Conservation (phyloP, 2,888 invertebrate genomes). For the Caenorhabditis imperialis region DNA sequence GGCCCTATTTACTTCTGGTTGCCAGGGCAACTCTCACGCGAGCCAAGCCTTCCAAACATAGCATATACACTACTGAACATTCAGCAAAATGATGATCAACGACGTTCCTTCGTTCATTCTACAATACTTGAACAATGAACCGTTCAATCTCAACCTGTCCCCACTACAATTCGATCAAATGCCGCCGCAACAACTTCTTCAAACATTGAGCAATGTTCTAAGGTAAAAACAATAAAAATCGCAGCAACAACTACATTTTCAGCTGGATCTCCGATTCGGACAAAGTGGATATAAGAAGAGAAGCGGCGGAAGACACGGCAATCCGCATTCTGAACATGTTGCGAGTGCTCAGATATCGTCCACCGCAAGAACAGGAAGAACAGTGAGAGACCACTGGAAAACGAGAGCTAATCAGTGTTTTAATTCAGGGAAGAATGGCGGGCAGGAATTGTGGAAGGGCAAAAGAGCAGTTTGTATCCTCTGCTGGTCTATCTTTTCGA, state of each 20-base stretch:
- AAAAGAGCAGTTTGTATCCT: slow-evolving; percentile 85
- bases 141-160: slow-evolving; percentile 86
- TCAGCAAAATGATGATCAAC: slow-evolving; percentile 18
- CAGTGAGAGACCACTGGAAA: slow-evolving; percentile 60
- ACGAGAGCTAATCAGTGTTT: slow-evolving; percentile 17
- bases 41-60: background rate
- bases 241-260: slow-evolving; percentile 27
- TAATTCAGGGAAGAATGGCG: slow-evolving; percentile 81
- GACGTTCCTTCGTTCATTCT: slow-evolving; percentile 80
- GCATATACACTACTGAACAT: background rate
- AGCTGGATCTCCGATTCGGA: slow-evolving; percentile 70
- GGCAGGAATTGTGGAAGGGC: slow-evolving; percentile 85
- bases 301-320: slow-evolving; percentile 86
- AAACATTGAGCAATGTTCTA: slow-evolving; percentile 86
- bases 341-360: slow-evolving; percentile 87
- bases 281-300: slow-evolving; percentile 85
- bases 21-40: slow-evolving; percentile 23
- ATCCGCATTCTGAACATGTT: slow-evolving; percentile 84
- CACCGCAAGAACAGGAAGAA: slow-evolving; percentile 80
- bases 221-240: slow-evolving; percentile 65
- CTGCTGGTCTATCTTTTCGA: slow-evolving; percentile 87
- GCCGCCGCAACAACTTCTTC: slow-evolving; percentile 85
- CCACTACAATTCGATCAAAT: slow-evolving; percentile 89
- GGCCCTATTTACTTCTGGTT: slow-evolving; percentile 21
- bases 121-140: slow-evolving; percentile 84